Conservation (phyloP, 2,888 invertebrate species). For the Osedax frankpressi region DNA sequence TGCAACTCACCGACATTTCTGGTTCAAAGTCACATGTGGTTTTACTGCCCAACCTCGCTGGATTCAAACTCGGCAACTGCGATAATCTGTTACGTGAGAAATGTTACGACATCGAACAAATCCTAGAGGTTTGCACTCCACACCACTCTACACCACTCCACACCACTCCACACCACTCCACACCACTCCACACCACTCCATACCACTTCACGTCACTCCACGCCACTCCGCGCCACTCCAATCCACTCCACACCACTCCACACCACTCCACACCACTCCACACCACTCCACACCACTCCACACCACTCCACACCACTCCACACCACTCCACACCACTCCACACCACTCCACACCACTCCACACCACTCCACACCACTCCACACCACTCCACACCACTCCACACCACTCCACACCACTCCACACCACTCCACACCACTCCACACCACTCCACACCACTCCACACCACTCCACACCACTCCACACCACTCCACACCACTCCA, state of each 20-base stretch:
- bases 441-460: not conserved
- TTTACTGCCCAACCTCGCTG: not conserved
- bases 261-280: not conserved
- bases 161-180: not conserved
- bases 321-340: not conserved
- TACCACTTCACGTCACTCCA: too few species aligned
- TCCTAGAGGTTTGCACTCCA: not conserved
- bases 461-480: not conserved
- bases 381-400: not conserved
- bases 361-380: not conserved
- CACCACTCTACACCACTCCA: not conserved
- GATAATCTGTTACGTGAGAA: not conserved
- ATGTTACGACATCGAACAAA: not conserved
- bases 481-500: not conserved
- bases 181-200: not conserved
- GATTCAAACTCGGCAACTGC: not conserved
- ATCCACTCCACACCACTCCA: not conserved
- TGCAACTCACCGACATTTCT: too few species aligned
- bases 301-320: not conserved
- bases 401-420: not conserved
- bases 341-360: not conserved
- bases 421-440: not conserved
- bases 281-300: not conserved
- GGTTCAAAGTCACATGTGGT: too few species aligned
- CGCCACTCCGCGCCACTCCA: too few species aligned